phyloP scores from a whole-genome alignment of 2,113 vertebrate genomes.

The Micronycteris hirsuta region DNA sequence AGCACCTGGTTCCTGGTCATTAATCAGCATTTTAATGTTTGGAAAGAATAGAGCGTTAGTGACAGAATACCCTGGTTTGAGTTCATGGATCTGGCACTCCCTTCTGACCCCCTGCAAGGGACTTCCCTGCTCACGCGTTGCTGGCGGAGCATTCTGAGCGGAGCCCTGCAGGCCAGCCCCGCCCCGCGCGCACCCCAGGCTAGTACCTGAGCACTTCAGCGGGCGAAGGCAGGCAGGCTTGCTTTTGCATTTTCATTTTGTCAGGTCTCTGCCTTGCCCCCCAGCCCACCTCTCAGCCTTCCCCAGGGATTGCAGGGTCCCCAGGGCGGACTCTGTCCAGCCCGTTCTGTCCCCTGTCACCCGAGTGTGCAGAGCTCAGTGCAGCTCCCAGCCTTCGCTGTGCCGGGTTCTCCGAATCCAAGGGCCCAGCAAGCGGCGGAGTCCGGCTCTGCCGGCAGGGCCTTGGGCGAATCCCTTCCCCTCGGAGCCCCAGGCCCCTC shows the following conservation, averaged over 20 bases:
- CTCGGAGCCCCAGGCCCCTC: not conserved
- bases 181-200: too few relatives aligned
- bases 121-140: fast-evolving
- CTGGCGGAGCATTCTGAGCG: not conserved
- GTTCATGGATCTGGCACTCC: not conserved
- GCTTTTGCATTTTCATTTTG: not conserved
- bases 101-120: not conserved
- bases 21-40: not conserved
- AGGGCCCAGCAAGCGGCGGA: not conserved
- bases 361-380: fast-evolving
- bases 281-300: not conserved
- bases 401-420: fast-evolving
- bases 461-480: not conserved
- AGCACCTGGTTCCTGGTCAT: not conserved
- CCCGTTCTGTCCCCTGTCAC: not conserved
- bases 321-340: not conserved
- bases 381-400: not conserved
- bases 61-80: not conserved
- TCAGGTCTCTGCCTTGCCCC: not conserved
- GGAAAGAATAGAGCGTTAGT: not conserved
- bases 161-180: not conserved
- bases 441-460: fast-evolving
- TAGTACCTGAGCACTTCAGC: fast-evolving
- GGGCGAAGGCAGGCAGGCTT: not conserved
- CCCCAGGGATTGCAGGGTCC: not conserved